These are phyloP conservation scores for Aleiodes sp. DNA, from an alignment of 1,140 invertebrate genomes.

Conservation along the genomic window DNA sequence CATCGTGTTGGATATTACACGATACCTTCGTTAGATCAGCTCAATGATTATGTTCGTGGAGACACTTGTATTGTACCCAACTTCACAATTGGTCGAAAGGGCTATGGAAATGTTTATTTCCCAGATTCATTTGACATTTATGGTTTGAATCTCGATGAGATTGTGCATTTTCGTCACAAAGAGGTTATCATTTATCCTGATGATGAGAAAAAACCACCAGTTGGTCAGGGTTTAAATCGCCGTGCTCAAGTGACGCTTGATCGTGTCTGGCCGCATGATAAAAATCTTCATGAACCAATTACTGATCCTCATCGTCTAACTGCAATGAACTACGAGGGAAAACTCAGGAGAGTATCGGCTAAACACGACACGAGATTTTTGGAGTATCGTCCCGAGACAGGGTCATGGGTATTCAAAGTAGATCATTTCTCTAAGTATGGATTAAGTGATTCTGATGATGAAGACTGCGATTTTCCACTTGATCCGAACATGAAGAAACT, in stretches of 20 bases:
- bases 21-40: slow-evolving; percentile 73
- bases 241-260: slow-evolving; percentile 93
- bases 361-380: slow-evolving; percentile 91
- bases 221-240: slow-evolving; percentile 90
- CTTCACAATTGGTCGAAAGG: slow-evolving; percentile 88
- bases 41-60: slow-evolving; percentile 68
- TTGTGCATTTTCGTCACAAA: slow-evolving; percentile 76
- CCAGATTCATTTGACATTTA: slow-evolving; percentile 88
- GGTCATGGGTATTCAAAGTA: slow-evolving; percentile 95
- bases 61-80: slow-evolving; percentile 87
- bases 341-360: slow-evolving; percentile 83
- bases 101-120: slow-evolving; percentile 94
- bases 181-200: slow-evolving; percentile 77
- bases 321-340: slow-evolving; percentile 88
- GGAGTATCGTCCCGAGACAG: slow-evolving; percentile 94
- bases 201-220: slow-evolving; percentile 71
- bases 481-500: slow-evolving; percentile 54
- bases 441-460: slow-evolving; percentile 89
- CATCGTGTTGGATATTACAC: slow-evolving; percentile 82
- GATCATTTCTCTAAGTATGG: slow-evolving; percentile 98
- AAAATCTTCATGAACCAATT: slow-evolving; percentile 81
- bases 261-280: slow-evolving; percentile 93
- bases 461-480: slow-evolving; percentile 68
- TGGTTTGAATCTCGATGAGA: slow-evolving; percentile 88
- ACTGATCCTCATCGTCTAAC: slow-evolving; percentile 81